phyloP scores from a whole-genome alignment of 2,888 invertebrate genomes.

The Volucella inanis region DNA sequence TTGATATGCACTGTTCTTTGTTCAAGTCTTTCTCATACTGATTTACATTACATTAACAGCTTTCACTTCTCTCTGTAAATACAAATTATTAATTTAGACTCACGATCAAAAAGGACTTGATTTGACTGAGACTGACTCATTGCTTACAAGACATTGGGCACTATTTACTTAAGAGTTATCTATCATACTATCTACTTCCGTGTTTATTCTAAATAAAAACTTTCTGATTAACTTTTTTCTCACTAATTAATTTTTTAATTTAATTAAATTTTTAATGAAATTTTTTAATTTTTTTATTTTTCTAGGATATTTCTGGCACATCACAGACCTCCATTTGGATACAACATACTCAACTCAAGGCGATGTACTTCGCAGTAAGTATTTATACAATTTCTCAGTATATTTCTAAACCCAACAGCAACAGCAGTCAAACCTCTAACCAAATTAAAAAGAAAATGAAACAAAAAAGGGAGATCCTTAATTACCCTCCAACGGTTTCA shows the following conservation, averaged over 20 bases:
- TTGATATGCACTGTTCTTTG: no score
- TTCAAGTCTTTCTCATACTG: no score
- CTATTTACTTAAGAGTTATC: not conserved
- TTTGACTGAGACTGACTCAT: not conserved
- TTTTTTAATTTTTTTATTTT: slow-evolving; percentile 80
- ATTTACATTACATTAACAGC: no score
- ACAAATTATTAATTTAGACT: no score
- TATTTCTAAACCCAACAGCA: not conserved
- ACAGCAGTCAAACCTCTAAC: not conserved
- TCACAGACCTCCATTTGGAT: slow-evolving; percentile 96
- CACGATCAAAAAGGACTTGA: not conserved
- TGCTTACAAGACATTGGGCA: not conserved
- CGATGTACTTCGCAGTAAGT: slow-evolving; percentile 90
- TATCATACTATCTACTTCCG: not conserved
- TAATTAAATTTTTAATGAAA: not conserved
- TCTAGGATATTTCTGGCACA: slow-evolving; percentile 97
- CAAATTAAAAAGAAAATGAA: not conserved
- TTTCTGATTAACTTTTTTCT: not conserved
- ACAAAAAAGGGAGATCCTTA: slow-evolving; percentile 6
- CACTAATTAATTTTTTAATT: not conserved
- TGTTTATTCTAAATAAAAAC: not conserved
- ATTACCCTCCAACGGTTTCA: slow-evolving; percentile 17
- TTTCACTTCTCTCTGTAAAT: no score
- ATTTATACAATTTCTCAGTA: slow-evolving; percentile 63
- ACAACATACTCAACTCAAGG: slow-evolving; percentile 91